Percentiles rank a stretch among this genome's conserved stretches.
Evolutionary conservation across 2,797 vertebrate genomes (phyloP).

Genomic region (Acomys russatus): DNA sequence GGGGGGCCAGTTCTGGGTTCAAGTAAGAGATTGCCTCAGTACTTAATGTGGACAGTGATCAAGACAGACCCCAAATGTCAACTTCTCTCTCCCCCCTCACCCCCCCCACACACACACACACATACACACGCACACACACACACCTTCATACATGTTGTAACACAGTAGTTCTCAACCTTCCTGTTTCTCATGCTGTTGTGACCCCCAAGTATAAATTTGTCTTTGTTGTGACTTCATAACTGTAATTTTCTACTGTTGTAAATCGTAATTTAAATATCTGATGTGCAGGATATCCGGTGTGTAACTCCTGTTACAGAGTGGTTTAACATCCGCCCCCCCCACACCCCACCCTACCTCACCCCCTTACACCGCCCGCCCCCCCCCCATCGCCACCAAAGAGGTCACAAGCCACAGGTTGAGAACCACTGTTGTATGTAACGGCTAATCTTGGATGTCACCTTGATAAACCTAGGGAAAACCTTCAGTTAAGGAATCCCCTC

Average conservation of each 20-base stretch:
- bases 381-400: no score
- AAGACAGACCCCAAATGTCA: neutral
- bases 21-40: neutral
- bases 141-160: neutral
- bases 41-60: neutral
- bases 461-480: neutral
- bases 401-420: neutral
- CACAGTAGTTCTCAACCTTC: neutral
- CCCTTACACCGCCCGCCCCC: no score
- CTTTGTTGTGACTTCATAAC: neutral
- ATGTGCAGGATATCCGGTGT: neutral
- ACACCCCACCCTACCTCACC: no score
- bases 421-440: neutral
- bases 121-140: rapidly evolving
- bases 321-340: neutral
- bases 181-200: neutral
- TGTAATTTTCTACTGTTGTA: neutral
- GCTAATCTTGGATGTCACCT: neutral
- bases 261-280: neutral
- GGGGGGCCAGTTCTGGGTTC: neutral
- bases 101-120: rapidly evolving
- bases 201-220: neutral
- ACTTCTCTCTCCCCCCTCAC: neutral
- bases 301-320: neutral
- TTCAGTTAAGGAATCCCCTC: neutral